Evolutionary conservation across 2,113 vertebrate species (phyloP), one percentile per base, ranked within the genome.

Genomic region (Poeciliopsis retropinna): DNA sequence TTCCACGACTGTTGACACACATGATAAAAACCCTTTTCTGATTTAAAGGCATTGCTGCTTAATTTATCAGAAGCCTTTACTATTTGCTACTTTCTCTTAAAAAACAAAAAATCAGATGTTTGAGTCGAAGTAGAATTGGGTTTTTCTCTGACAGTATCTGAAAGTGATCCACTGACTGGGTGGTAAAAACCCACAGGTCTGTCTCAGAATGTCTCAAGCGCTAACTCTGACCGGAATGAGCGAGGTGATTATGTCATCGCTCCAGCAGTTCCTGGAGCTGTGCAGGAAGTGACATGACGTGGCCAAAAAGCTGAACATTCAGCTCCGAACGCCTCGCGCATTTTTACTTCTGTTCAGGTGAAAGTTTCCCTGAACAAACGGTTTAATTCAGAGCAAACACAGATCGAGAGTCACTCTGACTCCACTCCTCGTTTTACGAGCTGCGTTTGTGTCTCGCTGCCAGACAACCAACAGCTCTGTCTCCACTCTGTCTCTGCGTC

Each of bases 391-490:
- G 51, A 57, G 51, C 51, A 57, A 57, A 57, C 81, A 78, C 72
- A 32, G 75, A 63, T 76, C 22, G 15, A 67, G 74, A 74, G 51
- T 57, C 22, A 3, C 51, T 57, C 7, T 57, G 51, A 57, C 51
- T 57, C 51, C 22, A 25, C 22, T 8, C 9, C 51, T 57, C 9
- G 22, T 25, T 57, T 57, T 57, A 57, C 10, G 22, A 57, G 51
- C 8, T 10, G 22, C 77, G 68, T 72, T 75, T 60, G 28, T 73
- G 76, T 68, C 74, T 65, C 9, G 13, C 1, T 70, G 74, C 73
- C 73, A 25, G 83, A 68, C 78, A 64, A 63, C 75, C 66, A 72
- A 32, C 0, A 72, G 64, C 75, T 80, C 79, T 60, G 60, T 39
- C 64, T 54, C 51, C 34, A 11, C 10, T 37, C 34, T 51, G 44